phyloP scores from a whole-genome alignment of 2,113 vertebrate genomes.

The Malurus cyaneus region DNA sequence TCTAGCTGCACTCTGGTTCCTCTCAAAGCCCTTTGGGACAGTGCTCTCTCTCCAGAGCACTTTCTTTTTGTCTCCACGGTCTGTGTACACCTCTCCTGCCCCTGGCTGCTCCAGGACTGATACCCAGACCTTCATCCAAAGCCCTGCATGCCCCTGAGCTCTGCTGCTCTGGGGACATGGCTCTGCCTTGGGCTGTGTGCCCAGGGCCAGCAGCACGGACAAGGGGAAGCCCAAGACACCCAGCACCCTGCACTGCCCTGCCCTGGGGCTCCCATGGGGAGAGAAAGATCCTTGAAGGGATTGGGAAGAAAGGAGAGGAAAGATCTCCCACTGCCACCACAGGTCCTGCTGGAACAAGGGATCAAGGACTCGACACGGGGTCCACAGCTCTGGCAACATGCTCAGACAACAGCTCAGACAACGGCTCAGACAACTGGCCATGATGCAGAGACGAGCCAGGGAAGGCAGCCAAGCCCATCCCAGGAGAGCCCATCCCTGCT shows the following conservation, averaged over 20 bases:
- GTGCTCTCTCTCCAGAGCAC: not conserved
- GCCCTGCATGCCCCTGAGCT: not conserved
- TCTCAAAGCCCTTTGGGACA: not conserved
- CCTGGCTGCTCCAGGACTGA: not conserved
- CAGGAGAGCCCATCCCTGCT: not conserved
- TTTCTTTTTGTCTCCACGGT: not conserved
- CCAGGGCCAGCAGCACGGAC: not conserved
- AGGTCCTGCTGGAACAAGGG: not conserved
- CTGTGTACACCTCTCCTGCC: not conserved
- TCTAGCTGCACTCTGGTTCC: not conserved
- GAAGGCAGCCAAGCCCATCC: not conserved
- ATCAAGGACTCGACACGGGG: not conserved
- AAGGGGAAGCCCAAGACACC: not conserved
- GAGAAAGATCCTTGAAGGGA: not conserved
- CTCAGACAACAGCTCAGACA: not conserved
- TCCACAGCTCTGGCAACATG: accelerated
- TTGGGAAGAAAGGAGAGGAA: not conserved
- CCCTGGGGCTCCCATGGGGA: accelerated
- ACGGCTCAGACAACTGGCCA: accelerated
- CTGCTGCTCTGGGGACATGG: not conserved
- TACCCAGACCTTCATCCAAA: not conserved
- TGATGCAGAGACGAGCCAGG: not conserved
- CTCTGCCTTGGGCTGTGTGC: not conserved
- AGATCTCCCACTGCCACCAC: not conserved
- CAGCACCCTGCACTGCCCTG: not conserved